phyloP scores from a whole-genome alignment of 2,113 vertebrate species.

The Channa argus region DNA sequence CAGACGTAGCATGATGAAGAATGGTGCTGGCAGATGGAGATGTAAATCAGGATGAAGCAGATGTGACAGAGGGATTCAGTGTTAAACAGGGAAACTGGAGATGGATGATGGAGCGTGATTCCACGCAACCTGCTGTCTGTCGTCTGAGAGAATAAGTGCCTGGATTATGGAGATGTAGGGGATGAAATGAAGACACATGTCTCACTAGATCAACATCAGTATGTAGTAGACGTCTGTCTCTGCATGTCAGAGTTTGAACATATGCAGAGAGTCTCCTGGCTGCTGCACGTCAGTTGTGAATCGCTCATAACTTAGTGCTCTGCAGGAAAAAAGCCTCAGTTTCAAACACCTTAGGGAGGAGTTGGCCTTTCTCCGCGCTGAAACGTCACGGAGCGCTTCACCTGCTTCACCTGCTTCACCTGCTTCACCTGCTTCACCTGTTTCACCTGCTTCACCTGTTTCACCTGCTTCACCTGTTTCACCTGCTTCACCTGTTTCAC shows the following conservation, averaged over 20 bases:
- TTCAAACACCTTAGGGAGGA: too few species aligned
- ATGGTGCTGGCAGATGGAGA: constrained; percentile 14
- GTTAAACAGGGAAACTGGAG: constrained; percentile 15
- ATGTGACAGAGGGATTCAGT: constrained; percentile 20
- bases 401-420: too few species aligned
- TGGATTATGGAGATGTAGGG: constrained; percentile 27
- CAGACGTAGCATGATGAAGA: constrained; percentile 10
- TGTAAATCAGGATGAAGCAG: constrained; percentile 4
- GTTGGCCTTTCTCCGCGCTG: too few species aligned
- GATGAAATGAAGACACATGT: constrained; percentile 9
- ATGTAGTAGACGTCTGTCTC: neutral
- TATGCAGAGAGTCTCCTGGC: neutral
- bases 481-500: too few species aligned
- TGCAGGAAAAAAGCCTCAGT: neutral
- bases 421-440: too few species aligned
- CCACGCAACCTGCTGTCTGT: constrained; percentile 29
- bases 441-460: too few species aligned
- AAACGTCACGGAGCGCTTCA: too few species aligned
- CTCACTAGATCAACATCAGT: neutral
- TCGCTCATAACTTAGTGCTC: constrained; percentile 5
- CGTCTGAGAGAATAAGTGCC: constrained; percentile 2
- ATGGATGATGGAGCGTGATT: constrained; percentile 25
- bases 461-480: too few species aligned
- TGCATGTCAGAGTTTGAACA: neutral
- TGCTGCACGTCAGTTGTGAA: neutral